phyloP scores from a whole-genome alignment of 2,888 invertebrate genomes.

The Dolichomitus sp. region DNA sequence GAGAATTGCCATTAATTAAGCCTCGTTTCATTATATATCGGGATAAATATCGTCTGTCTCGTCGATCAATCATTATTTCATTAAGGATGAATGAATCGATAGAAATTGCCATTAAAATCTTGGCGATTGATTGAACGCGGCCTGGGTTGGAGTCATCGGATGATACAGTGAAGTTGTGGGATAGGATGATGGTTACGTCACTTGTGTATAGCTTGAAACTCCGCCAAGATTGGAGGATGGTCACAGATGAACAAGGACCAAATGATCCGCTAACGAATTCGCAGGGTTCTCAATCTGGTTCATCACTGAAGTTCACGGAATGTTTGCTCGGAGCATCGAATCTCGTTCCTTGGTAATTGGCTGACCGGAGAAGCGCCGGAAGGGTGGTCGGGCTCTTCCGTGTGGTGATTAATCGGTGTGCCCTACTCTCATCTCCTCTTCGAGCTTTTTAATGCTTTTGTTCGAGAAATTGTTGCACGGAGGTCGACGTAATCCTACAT shows the following conservation, averaged over 20 bases:
- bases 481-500: slow-evolving; percentile 23
- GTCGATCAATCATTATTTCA: slow-evolving; percentile 64
- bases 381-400: slow-evolving; percentile 76
- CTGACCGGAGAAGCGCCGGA: slow-evolving; percentile 77
- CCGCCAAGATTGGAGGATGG: neutral
- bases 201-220: no score
- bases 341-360: slow-evolving; percentile 78
- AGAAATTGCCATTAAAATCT: slow-evolving; percentile 51
- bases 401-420: slow-evolving; percentile 78
- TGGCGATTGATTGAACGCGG: slow-evolving; percentile 47
- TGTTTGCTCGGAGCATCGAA: slow-evolving; percentile 77
- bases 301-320: slow-evolving; percentile 71
- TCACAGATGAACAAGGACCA: slow-evolving; percentile 20
- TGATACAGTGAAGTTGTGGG: slow-evolving; percentile 25
- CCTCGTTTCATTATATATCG: slow-evolving; percentile 62
- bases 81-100: slow-evolving; percentile 60
- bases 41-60: slow-evolving; percentile 56
- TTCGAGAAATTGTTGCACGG: slow-evolving; percentile 54
- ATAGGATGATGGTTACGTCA: no score
- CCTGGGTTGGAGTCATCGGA: neutral
- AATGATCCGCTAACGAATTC: slow-evolving; percentile 75
- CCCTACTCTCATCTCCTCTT: slow-evolving; percentile 67
- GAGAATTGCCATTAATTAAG: slow-evolving; percentile 67
- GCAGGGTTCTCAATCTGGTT: slow-evolving; percentile 30
- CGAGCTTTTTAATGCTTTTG: slow-evolving; percentile 57